Base-by-base conservation (phyloP, 2,113 vertebrate species). In the Morone chrysops region DNA sequence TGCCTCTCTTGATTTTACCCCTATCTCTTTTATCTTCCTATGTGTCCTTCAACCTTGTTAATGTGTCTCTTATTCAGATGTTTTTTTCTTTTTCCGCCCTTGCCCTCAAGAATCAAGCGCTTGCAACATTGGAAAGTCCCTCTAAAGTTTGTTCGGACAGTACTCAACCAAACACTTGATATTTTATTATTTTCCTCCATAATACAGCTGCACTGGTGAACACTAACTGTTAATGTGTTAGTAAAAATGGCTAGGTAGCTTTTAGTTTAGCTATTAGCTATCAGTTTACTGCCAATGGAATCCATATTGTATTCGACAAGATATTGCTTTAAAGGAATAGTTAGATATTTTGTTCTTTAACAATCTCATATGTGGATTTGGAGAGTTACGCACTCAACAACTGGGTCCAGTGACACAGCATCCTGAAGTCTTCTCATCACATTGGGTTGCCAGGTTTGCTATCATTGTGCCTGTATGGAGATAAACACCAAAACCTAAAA, bases 1-100 rank as follows among this genome's bases (percentile, higher is more conserved):
- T 54, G n/a, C 56, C 22, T 74, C 45, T 68, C 14, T 70, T 83
- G 66, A 85, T 80, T 85, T 85, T 61, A 80, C 86, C 77, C 63
- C 47, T 8, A 22, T 57, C 65, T 77, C 25, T 25, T 36, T 69
- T 62, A 59, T 50, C 56, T 57, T 17, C 31, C 13, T 3, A 6
- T 62, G 38, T 82, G 65, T 80, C 67, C 45, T 61, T 70, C 40
- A 40, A 20, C 10, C 38, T 51, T 40, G 8, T 60, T 65, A 38
- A 47, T 65, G 45, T 22, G 50, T 61, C 69, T 36, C 3, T 66
- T 43, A 20, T n/a, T 51, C 36, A 38, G 2, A 40, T 11, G 36
- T 10, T 53, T 47, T 56, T 50, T 14, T 6, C 31, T 8, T 11
- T 47, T 20, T 22, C 7, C 1, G n/a, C 6, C 20, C 8, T 41